Percentiles rank a stretch among this genome's conserved stretches.
Conservation (phyloP, 2,113 vertebrate genomes). For the Prochilodus magdalenae region DNA sequence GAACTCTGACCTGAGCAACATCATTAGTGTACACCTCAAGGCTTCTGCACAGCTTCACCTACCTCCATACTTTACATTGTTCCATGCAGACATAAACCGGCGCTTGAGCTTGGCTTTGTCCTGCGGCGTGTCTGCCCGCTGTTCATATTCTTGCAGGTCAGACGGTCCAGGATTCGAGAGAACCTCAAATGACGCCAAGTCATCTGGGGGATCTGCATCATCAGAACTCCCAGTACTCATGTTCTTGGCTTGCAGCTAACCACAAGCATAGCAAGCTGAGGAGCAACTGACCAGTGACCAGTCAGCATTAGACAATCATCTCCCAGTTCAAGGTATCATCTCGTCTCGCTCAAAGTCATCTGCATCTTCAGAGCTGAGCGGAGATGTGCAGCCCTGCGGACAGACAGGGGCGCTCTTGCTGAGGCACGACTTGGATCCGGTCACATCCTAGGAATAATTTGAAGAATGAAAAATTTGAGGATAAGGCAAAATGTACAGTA, state of each 20-base stretch:
- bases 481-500: no score
- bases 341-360: no score
- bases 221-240: slow-evolving; percentile 41
- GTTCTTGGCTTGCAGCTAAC: not conserved
- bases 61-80: slow-evolving; percentile 87
- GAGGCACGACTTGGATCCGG: slow-evolving; percentile 85
- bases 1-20: no score
- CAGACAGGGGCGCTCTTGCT: slow-evolving; percentile 81
- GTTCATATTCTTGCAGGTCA: not conserved
- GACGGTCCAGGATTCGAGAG: slow-evolving; percentile 46
- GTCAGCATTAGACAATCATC: no score
- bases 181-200: slow-evolving; percentile 46
- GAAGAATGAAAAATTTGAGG: no score
- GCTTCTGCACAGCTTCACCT: not conserved
- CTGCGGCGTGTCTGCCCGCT: slow-evolving; percentile 64
- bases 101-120: slow-evolving; percentile 82
- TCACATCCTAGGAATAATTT: no score
- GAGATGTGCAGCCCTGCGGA: slow-evolving; percentile 80
- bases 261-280: slow-evolving; percentile 15
- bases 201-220: slow-evolving; percentile 1
- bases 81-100: slow-evolving; percentile 85
- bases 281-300: no score
- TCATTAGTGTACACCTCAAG: no score
- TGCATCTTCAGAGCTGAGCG: slow-evolving; percentile 80
- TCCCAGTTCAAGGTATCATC: no score